Conservation (phyloP, 1,140 invertebrate species). For the Camponotus pennsylvanicus region DNA sequence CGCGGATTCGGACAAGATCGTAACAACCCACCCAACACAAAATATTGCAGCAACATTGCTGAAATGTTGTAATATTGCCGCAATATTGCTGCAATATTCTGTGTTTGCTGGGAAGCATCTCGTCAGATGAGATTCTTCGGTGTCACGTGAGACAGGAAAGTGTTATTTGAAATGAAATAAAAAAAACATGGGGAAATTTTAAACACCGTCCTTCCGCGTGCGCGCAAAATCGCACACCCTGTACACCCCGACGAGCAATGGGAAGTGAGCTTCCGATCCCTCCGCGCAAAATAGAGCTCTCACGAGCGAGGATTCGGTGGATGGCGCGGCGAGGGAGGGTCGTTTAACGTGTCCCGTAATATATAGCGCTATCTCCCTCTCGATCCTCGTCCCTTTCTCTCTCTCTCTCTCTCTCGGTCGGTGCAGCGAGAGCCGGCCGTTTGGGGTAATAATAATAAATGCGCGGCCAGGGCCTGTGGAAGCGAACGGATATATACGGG, state of each 20-base stretch:
- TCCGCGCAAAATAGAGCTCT: conserved; percentile 48
- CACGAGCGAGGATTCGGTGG: conserved; percentile 44
- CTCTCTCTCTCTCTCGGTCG: not conserved
- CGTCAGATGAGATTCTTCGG: too few species aligned
- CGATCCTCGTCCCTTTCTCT: not conserved
- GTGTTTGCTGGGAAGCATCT: too few species aligned
- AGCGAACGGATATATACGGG: conserved; percentile 37
- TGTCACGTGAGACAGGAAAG: too few species aligned
- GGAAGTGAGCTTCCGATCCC: conserved; percentile 42
- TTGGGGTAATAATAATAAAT: conserved; percentile 63
- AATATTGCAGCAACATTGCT: too few species aligned
- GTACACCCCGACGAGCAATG: not conserved
- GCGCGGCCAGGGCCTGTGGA: conserved; percentile 23
- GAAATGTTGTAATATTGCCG: too few species aligned
- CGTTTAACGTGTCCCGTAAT: conserved; percentile 37
- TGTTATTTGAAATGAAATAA: not conserved
- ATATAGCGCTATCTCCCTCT: conserved; percentile 20
- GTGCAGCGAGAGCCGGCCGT: conserved; percentile 29
- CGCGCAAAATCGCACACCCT: conserved; percentile 19
- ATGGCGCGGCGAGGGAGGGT: conserved; percentile 2
- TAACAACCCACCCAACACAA: too few species aligned
- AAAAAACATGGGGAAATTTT: not conserved
- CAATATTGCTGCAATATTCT: too few species aligned
- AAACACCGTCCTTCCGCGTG: not conserved
- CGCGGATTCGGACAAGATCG: not conserved